Conservation (phyloP, 2,797 vertebrate genomes). For the Tympanoctomys barrerae region DNA sequence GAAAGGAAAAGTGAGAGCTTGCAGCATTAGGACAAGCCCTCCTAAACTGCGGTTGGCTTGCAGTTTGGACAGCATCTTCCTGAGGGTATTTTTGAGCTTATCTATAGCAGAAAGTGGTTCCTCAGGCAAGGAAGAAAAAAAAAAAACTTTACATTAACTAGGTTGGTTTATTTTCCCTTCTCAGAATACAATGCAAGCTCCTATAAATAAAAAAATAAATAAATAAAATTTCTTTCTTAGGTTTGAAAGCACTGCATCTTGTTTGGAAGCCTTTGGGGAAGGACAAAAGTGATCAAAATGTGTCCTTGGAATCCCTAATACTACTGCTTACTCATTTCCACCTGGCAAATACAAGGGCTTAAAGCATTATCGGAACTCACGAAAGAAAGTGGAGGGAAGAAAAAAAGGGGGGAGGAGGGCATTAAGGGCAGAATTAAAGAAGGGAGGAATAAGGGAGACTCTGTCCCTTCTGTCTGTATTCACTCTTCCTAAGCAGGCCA, state of each 20-base stretch:
- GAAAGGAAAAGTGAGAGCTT: not conserved
- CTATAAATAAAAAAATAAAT: conserved; percentile 59
- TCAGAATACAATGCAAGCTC: conserved; percentile 67
- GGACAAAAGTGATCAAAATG: conserved; percentile 53
- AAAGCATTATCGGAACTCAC: conserved; percentile 33
- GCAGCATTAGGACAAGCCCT: not conserved
- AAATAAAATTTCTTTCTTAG: conserved; percentile 40
- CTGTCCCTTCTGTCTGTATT: not conserved
- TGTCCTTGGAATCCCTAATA: conserved; percentile 59
- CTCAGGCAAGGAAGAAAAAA: not conserved
- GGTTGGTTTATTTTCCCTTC: conserved; percentile 52
- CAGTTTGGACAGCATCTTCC: not conserved
- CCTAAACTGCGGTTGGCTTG: not conserved
- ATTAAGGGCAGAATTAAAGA: not conserved
- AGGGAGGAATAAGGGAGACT: accelerated
- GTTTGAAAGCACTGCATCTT: conserved; percentile 2
- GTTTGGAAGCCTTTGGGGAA: conserved; percentile 63
- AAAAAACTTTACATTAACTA: not conserved
- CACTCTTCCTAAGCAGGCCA: not conserved
- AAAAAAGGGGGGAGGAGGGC: not conserved
- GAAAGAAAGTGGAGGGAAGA: not conserved
- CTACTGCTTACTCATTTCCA: conserved; percentile 20
- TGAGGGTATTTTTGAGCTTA: not conserved
- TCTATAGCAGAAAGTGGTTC: conserved; percentile 35
- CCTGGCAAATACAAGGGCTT: conserved; percentile 11